Conservation (phyloP, 2,888 invertebrate species). For the Ochropleura plecta region DNA sequence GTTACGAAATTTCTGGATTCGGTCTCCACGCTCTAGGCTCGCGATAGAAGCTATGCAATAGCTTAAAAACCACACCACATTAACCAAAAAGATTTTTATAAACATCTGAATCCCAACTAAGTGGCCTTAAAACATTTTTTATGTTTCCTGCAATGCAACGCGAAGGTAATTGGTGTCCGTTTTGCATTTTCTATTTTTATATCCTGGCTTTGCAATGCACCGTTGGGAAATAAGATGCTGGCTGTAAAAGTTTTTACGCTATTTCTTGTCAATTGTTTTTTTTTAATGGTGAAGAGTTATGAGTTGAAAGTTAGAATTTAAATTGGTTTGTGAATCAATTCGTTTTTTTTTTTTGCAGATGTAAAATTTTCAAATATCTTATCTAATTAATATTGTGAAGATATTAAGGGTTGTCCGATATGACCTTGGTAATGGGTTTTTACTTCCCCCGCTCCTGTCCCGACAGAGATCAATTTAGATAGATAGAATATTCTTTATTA, state of each 20-base stretch:
- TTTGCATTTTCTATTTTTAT: constrained; percentile 39
- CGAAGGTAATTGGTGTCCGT: constrained; percentile 31
- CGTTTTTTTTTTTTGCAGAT: too few species aligned
- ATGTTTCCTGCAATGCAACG: constrained; percentile 35
- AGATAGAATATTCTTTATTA: too few species aligned
- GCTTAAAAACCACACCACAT: neutral
- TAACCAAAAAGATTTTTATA: constrained; percentile 8
- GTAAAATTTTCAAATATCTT: too few species aligned
- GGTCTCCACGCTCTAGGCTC: too few species aligned
- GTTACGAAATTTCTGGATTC: too few species aligned
- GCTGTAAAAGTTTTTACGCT: constrained; percentile 32
- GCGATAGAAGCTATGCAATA: too few species aligned
- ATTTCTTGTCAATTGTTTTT: constrained; percentile 36
- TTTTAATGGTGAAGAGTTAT: constrained; percentile 11
- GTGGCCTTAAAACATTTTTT: constrained; percentile 41
- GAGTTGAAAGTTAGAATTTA: neutral
- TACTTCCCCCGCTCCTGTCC: too few species aligned
- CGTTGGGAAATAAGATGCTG: constrained; percentile 50
- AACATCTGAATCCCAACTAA: constrained; percentile 16
- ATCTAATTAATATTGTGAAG: constrained; percentile 40
- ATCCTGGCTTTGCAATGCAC: constrained; percentile 33
- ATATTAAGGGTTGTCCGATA: constrained; percentile 1
- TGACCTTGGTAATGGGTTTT: constrained; percentile 9
- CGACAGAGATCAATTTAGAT: too few species aligned
- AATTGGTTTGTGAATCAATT: constrained; percentile 10